These are phyloP conservation scores for Drosophila sturtevanti DNA, from an alignment of 1,140 invertebrate species.

Conservation along the genomic window DNA sequence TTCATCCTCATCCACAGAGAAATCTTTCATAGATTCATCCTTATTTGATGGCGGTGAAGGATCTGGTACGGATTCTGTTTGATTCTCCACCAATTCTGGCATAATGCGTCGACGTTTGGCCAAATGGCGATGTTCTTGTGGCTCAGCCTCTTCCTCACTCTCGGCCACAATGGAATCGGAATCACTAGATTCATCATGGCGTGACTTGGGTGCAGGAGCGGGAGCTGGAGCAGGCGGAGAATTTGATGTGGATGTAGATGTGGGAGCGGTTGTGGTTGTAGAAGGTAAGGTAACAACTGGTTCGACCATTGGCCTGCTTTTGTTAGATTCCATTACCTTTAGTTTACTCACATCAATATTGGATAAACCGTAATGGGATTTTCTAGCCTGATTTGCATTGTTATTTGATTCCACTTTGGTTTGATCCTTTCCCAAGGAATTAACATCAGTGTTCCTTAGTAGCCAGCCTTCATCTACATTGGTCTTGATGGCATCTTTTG, in stretches of 20 bases:
- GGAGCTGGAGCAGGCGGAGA: too few species aligned
- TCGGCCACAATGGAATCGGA: constrained; percentile 78
- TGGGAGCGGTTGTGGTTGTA: background rate
- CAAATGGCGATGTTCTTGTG: constrained; percentile 62
- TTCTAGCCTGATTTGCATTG: constrained; percentile 28
- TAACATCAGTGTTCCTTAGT: constrained; percentile 58
- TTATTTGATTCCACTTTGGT: constrained; percentile 42
- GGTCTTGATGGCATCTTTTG: constrained; percentile 64
- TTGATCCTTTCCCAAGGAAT: constrained; percentile 28
- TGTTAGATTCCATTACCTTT: background rate
- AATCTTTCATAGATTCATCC: constrained; percentile 38
- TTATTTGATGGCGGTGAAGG: background rate
- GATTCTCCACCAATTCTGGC: background rate
- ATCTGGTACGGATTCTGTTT: background rate
- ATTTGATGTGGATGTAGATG: background rate
- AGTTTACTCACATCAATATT: constrained; percentile 71
- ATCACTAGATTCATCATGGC: constrained; percentile 31
- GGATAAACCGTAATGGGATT: constrained; percentile 55
- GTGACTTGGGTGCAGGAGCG: background rate
- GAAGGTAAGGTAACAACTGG: background rate
- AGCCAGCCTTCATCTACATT: constrained; percentile 72
- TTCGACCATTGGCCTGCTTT: background rate
- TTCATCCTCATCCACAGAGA: constrained; percentile 62
- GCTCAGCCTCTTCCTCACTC: constrained; percentile 70
- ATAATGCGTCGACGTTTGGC: constrained; percentile 64